Conservation (phyloP, 2,888 invertebrate genomes). For the Eugnorisma glareosa region DNA sequence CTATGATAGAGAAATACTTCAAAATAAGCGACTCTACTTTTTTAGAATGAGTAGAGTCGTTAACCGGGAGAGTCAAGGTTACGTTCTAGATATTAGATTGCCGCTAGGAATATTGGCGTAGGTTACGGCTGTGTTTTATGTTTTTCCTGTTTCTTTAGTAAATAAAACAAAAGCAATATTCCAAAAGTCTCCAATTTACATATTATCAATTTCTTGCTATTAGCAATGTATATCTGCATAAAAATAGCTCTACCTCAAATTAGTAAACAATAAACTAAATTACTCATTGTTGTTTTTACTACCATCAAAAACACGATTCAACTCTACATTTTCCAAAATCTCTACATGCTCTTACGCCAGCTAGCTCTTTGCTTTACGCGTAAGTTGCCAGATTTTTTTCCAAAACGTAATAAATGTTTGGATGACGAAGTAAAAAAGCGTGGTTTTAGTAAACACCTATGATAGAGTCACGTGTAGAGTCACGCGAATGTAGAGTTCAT, state of each 20-base stretch:
- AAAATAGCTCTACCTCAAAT: slow-evolving; percentile 3
- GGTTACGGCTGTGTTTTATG: neutral
- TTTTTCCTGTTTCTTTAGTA: neutral
- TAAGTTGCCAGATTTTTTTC: slow-evolving; percentile 6
- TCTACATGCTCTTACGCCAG: slow-evolving; percentile 21
- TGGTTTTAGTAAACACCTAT: slow-evolving; percentile 49
- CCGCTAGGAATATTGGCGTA: slow-evolving; percentile 48
- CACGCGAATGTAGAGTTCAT: slow-evolving; percentile 43
- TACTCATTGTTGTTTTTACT: neutral
- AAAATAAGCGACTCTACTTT: slow-evolving; percentile 35
- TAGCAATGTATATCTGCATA: too few relatives aligned
- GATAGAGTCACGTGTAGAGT: slow-evolving; percentile 42
- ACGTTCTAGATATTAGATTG: slow-evolving; percentile 31
- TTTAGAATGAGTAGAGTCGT: slow-evolving; percentile 43
- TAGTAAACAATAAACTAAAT: neutral
- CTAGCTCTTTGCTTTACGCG: too few relatives aligned
- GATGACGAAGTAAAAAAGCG: neutral
- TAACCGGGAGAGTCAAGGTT: slow-evolving; percentile 53
- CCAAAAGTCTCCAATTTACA: neutral
- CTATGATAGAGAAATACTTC: slow-evolving; percentile 25
- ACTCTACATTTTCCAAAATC: neutral
- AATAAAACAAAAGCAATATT: neutral
- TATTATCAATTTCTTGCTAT: too few relatives aligned
- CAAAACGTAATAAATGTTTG: neutral
- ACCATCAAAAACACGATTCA: neutral